Base-by-base conservation (phyloP, 2,113 vertebrate genomes). In the Notothenia rossii region DNA sequence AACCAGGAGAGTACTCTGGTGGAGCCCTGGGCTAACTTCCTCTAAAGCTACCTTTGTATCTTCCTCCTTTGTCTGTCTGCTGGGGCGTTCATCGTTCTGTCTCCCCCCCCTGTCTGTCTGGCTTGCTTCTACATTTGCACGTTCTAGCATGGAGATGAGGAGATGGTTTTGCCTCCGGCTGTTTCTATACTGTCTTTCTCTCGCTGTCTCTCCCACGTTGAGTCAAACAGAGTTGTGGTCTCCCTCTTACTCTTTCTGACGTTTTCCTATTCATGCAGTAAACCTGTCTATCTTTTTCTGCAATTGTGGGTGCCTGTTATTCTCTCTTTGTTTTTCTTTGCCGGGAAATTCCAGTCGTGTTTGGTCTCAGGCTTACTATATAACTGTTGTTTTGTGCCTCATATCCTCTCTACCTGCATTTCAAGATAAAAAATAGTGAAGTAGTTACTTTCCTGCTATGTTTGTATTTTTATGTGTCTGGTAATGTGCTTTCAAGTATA, bases 11-110 rank as follows among this genome's bases (percentile, higher is more conserved):
- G 75, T 81, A 81, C 63, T 87, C 79, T 77, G 79, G 81, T 72
- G 75, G 67, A 81, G 83, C 89, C 86, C 49, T 74, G 58, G 82
- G 86, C 75, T 78, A 86, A 87, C 82, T 88, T 43, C 63, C 60
- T 63, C 82, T 70, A 75, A 40, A 81, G 71, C 72, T 84, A 75
- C 62, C 71, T 78, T 83, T 86, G 69, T 76, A 51, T 85, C 33
- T 53, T 72, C 71, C 81, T 75, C 66, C 40, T 75, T 79, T 86
- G 61, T 83, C 67, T 70, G 49, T 67, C 70, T 86, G 63, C 40
- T 71, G 58, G 64, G 50, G 48, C 56, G 13, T 83, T 77, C 75
- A 72, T 83, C 84, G 79, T 53, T 73, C 64, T 73, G 59, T 79
- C 68, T 80, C 63, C 55, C 36, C 36, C 36, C 72, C 48, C 61